phyloP scores from a whole-genome alignment of 2,113 vertebrate genomes.

The Thymallus thymallus region DNA sequence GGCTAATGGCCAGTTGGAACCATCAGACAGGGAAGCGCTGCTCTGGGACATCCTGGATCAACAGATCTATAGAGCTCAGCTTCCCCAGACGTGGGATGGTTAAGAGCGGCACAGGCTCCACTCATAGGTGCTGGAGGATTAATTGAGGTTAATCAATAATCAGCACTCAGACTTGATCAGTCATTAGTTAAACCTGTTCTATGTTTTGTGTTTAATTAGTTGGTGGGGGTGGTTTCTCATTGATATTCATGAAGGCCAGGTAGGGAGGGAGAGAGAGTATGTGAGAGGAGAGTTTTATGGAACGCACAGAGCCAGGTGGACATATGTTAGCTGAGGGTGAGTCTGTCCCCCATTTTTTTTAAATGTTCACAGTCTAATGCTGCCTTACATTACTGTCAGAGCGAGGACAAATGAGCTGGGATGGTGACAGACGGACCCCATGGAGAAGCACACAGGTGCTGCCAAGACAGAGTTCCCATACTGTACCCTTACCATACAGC shows the following conservation, averaged over 20 bases:
- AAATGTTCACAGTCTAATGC: constrained; percentile 7
- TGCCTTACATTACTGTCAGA: neutral
- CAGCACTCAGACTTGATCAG: neutral
- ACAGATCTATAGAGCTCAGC: neutral
- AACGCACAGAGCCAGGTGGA: constrained; percentile 4
- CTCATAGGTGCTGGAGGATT: neutral
- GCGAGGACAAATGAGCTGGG: constrained; percentile 21
- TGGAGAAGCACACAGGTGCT: neutral
- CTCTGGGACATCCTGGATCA: neutral
- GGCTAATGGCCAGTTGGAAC: neutral
- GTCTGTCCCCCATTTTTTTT: neutral
- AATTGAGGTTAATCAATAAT: constrained; percentile 9
- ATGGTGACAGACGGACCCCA: constrained; percentile 20
- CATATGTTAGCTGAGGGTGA: constrained; percentile 9
- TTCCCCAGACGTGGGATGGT: neutral
- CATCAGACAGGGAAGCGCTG: neutral
- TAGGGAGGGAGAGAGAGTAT: constrained; percentile 30
- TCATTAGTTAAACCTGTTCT: constrained; percentile 3
- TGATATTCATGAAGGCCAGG: constrained; percentile 52
- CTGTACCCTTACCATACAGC: constrained; percentile 6
- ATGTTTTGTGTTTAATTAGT: constrained; percentile 4
- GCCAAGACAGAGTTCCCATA: neutral
- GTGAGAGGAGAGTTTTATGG: constrained; percentile 25
- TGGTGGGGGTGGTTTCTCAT: constrained; percentile 43
- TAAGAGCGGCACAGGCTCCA: neutral